Evolutionary conservation across 1,140 invertebrate species (phyloP).

Genomic region (Aphaenogaster floridana): DNA sequence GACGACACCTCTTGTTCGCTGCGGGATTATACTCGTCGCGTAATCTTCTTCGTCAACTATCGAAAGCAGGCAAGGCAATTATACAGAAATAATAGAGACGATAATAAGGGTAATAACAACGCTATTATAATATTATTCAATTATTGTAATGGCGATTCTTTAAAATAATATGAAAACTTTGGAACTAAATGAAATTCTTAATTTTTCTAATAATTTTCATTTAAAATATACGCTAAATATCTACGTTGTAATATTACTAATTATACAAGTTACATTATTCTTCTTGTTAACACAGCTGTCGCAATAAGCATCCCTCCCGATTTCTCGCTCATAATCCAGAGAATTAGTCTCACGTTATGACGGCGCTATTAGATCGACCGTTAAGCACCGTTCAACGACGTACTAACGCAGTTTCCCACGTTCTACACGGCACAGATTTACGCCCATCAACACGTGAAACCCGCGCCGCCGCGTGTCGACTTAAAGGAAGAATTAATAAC

Average conservation of each 20-base stretch:
- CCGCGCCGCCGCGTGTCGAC: neutral
- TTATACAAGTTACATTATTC: neutral
- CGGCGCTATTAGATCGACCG: constrained; percentile 40
- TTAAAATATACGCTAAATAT: neutral
- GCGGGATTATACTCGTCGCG: constrained; percentile 36
- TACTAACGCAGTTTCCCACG: constrained; percentile 28
- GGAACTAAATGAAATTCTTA: neutral
- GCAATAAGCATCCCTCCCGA: constrained; percentile 1
- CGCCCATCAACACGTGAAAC: neutral
- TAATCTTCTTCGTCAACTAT: neutral
- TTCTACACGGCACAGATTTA: constrained; percentile 16
- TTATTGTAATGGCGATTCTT: neutral
- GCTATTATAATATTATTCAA: neutral
- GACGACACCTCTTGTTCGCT: constrained; percentile 31
- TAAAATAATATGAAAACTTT: too few relatives aligned
- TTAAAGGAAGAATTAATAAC: constrained; percentile 38
- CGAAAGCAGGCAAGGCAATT: neutral
- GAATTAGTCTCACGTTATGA: constrained; percentile 36
- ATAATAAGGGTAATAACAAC: neutral
- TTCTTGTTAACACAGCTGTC: constrained; percentile 1
- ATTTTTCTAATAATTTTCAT: neutral
- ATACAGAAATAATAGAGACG: neutral
- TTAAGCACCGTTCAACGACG: constrained; percentile 25
- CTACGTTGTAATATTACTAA: neutral
- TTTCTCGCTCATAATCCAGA: constrained; percentile 18